These are phyloP conservation scores for Drosophila parvula DNA, from an alignment of 1,140 invertebrate species.

Conservation along the genomic window DNA sequence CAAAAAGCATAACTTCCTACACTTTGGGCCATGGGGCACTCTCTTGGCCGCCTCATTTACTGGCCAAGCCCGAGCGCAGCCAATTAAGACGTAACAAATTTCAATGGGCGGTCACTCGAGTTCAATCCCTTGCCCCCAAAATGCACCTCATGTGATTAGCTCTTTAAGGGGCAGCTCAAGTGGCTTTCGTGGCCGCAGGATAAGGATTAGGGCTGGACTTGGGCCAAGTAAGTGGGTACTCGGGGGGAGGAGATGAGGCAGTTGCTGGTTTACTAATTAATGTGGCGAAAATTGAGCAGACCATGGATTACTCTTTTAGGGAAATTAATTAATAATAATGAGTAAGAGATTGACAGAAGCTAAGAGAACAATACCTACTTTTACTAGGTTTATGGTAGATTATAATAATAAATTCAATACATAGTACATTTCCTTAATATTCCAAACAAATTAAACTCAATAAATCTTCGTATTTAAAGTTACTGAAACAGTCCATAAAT, in stretches of 20 bases:
- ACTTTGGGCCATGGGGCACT: conserved; percentile 37
- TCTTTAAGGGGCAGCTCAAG: conserved; percentile 64
- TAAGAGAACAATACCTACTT: not conserved
- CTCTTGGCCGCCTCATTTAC: conserved; percentile 46
- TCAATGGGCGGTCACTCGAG: conserved; percentile 56
- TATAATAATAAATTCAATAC: accelerated
- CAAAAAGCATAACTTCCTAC: conserved; percentile 18
- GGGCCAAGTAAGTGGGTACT: conserved; percentile 17
- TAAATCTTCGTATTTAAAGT: too few relatives aligned
- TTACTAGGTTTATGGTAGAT: not conserved
- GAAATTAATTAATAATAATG: not conserved
- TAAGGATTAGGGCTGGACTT: conserved; percentile 20
- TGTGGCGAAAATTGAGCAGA: not conserved
- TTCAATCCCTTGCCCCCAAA: conserved; percentile 48
- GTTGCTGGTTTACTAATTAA: not conserved
- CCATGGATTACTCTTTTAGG: not conserved
- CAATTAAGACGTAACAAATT: conserved; percentile 77
- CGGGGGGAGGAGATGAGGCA: not conserved
- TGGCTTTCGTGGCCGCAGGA: conserved; percentile 24
- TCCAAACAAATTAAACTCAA: not conserved
- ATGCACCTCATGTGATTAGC: conserved; percentile 72
- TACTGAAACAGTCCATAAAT: not conserved
- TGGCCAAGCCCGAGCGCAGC: conserved; percentile 56
- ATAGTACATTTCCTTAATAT: too few relatives aligned
- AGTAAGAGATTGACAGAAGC: too few relatives aligned